A percentile compares a stretch with the other conserved stretches of the same genome.
phyloP scores from a whole-genome alignment of 1,140 invertebrate species.

The Drosophila sulfurigaster region DNA sequence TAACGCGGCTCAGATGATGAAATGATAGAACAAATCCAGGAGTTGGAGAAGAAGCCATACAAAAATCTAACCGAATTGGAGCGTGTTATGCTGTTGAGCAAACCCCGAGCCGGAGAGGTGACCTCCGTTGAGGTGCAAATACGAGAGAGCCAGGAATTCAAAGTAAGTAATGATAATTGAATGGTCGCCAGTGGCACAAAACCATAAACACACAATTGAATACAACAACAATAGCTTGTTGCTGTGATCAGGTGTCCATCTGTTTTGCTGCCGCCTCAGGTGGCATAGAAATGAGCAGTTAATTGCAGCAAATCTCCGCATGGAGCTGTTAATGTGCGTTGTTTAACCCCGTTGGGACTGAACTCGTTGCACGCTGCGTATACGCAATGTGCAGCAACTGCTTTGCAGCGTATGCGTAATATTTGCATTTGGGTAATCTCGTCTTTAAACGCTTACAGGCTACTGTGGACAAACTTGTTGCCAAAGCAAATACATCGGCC shows the following conservation, averaged over 20 bases:
- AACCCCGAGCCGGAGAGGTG: slow-evolving; percentile 94
- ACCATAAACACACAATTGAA: neutral
- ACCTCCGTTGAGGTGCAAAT: slow-evolving; percentile 94
- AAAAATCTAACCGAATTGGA: slow-evolving; percentile 91
- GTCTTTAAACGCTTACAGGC: slow-evolving; percentile 87
- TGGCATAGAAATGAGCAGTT: slow-evolving; percentile 38
- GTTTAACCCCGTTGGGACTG: neutral
- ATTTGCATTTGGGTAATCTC: neutral
- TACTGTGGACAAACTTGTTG: slow-evolving; percentile 98
- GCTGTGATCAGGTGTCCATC: slow-evolving; percentile 12
- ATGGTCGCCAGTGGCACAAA: neutral
- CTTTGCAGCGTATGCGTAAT: slow-evolving; percentile 52
- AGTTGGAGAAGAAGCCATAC: slow-evolving; percentile 87
- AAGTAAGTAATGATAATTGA: slow-evolving; percentile 87
- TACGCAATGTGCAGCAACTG: slow-evolving; percentile 4
- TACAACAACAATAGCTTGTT: slow-evolving; percentile 9
- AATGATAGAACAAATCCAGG: slow-evolving; percentile 77
- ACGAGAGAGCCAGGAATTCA: slow-evolving; percentile 99
- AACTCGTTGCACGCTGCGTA: neutral
- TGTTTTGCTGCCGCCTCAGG: slow-evolving; percentile 43
- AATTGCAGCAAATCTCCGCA: slow-evolving; percentile 51
- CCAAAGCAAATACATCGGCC: slow-evolving; percentile 97
- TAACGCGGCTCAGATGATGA: slow-evolving; percentile 69
- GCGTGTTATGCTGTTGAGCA: slow-evolving; percentile 95
- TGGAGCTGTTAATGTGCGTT: slow-evolving; percentile 23